Evolutionary conservation across 2,888 invertebrate species (phyloP), one percentile per base, ranked within the genome.

Genomic region (Rapana venosa): DNA sequence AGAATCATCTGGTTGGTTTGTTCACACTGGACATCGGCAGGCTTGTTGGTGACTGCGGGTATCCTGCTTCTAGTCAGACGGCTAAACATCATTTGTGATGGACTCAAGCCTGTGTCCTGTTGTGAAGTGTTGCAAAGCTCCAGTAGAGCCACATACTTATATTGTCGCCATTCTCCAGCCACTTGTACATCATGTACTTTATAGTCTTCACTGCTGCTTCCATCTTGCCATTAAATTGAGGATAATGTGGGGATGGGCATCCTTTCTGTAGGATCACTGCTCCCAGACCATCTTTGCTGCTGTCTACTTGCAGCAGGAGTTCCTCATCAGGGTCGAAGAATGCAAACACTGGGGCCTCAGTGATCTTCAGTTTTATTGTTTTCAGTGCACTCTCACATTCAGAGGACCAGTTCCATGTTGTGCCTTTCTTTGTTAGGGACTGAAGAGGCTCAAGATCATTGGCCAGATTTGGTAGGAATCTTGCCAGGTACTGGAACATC

Each of bases 401-500:
- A 17, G 6, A n/a, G 11, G 91, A 85, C 91, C 91, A 92, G 17
- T 85, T 84, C 87, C 91, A 91, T 20, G 79, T 83, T 0, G 70
- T n/a, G 56, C 90, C 90, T 77, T 91, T 92, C 35, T 90, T 89
- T 20, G 91, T 90, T 5, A 93, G 87, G 20, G 86, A 83, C 32
- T 91, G 30, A 35, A 91, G 66, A 11, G 92, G 90, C 32, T 88
- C 84, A 20, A 89, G 30, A 0, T 58, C 83, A 11, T 58, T 26
- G 17, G 87, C 66, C 0, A 91, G 84, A 11, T 90, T 86, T 1
- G 89, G 87, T 20, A 92, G 6, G 88, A 91, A 92, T n/a, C 56
- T 74, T 20, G 87, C 32, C 89, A 93, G 90, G 86, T 93, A 92
- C 84, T 93, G 92, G 0, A 92, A 90, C 81, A 93, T 90, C 22